Conservation (phyloP, 2,113 vertebrate species). For the Lipophrys pholis region DNA sequence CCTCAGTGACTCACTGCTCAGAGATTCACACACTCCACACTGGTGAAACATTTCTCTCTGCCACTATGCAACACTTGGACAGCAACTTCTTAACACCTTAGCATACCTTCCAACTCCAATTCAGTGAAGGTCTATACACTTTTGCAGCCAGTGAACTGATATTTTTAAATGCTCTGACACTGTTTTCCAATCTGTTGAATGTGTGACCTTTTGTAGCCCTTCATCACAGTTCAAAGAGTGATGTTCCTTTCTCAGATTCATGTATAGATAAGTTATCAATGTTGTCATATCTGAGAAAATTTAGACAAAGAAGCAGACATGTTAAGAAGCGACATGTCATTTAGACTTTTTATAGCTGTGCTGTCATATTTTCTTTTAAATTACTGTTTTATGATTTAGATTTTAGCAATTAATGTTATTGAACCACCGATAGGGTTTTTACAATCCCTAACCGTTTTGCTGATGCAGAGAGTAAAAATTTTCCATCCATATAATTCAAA, state of each 20-base stretch:
- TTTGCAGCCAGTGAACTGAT: background rate
- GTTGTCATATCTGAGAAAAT: no score
- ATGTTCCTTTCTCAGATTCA: background rate
- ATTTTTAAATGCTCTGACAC: no score
- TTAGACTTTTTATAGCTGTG: background rate
- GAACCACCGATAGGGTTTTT: no score
- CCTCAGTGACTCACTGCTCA: slow-evolving; percentile 58
- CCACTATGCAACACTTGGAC: background rate
- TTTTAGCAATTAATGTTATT: background rate
- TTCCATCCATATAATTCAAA: background rate
- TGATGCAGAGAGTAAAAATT: background rate
- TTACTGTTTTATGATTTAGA: background rate
- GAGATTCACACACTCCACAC: slow-evolving; percentile 11
- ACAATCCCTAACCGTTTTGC: no score
- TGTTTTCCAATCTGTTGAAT: no score
- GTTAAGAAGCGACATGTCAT: no score
- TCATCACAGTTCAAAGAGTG: background rate
- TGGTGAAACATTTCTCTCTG: background rate
- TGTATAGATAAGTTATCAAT: no score
- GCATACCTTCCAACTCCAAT: background rate
- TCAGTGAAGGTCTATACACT: background rate
- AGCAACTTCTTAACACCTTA: background rate
- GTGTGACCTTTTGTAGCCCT: no score
- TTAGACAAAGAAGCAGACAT: no score
- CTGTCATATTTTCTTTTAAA: slow-evolving; percentile 1